Evolutionary conservation across 2,888 invertebrate species (phyloP), one percentile per base, ranked within the genome.

Genomic region (Diaperis boleti): DNA sequence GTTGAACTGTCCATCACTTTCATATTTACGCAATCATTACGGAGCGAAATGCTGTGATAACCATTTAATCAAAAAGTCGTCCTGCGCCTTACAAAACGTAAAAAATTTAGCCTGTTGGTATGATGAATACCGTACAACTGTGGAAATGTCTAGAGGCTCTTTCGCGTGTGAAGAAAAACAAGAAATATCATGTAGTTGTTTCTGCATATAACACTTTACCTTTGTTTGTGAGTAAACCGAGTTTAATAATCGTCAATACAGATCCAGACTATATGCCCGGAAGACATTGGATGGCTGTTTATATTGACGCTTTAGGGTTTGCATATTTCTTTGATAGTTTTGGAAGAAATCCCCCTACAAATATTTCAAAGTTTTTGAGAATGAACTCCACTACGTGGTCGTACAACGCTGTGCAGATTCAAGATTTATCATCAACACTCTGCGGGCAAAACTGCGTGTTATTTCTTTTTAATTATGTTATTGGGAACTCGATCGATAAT

Each of bases 1-100:
- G 22, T 15, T 56, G 15, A 31, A 14, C 4, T 56, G 56, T 31
- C 45, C 45, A 7, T 47, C 56, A 8, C n/a, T 50, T 7, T n/a
- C 11, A 8, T 8, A 31, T 3, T 33, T 35, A 33, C 15, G n/a
- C 13, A 14, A 50, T 8, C 35, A 18, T 26, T 33, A 33, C 17
- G 15, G 6, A 3, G 6, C 20, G 20, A 6, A 20, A 4, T 20
- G 20, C 20, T 52, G 52, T 26, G 15, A 14, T 3, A 17, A 18
- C 11, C 39, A 52, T 14, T 8, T 14, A n/a, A 2, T 14, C 11
- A 29, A 29, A 20, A 42, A 18, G 10, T n/a, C 56, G 8, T 13
- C 26, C 0, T 56, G 56, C 44, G 17, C 56, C 1, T 1, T 18
- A 3, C 13, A 49, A 26, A 59, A 59, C 17, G 47, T 47, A 3